phyloP scores from a whole-genome alignment of 2,797 vertebrate genomes.

The Todus mexicanus region DNA sequence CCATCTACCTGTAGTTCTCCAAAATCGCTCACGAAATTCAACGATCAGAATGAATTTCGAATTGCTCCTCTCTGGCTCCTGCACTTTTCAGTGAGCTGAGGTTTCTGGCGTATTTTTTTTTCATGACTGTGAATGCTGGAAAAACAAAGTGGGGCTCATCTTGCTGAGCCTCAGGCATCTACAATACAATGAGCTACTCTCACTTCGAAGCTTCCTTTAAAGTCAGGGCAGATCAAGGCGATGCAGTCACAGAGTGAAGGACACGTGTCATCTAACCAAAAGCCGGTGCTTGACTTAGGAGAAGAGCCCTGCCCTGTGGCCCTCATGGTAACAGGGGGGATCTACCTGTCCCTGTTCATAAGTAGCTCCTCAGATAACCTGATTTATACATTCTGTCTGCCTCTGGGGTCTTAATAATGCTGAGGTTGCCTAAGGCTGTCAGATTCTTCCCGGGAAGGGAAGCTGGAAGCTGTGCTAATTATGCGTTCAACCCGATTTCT shows the following conservation, averaged over 20 bases:
- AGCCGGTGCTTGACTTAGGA: background rate
- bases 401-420: background rate
- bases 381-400: background rate
- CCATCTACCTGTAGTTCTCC: background rate
- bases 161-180: background rate
- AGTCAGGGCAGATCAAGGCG: background rate
- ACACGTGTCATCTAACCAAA: rapidly evolving
- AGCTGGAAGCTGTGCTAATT: background rate
- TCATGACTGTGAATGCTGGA: background rate
- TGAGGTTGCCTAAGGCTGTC: background rate
- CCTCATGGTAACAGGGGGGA: rapidly evolving
- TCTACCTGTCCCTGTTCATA: background rate
- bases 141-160: background rate
- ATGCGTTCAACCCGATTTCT: background rate
- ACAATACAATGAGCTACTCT: background rate
- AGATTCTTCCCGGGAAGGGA: background rate
- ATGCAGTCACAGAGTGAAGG: background rate
- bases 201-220: background rate
- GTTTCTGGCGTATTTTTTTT: background rate
- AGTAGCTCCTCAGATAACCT: background rate
- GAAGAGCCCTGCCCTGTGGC: background rate
- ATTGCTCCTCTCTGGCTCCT: background rate
- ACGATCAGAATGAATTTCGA: background rate
- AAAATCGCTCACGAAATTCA: background rate
- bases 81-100: background rate